Evolutionary conservation across 2,797 vertebrate species (phyloP).

Genomic region (Gymnopithys bicolor): DNA sequence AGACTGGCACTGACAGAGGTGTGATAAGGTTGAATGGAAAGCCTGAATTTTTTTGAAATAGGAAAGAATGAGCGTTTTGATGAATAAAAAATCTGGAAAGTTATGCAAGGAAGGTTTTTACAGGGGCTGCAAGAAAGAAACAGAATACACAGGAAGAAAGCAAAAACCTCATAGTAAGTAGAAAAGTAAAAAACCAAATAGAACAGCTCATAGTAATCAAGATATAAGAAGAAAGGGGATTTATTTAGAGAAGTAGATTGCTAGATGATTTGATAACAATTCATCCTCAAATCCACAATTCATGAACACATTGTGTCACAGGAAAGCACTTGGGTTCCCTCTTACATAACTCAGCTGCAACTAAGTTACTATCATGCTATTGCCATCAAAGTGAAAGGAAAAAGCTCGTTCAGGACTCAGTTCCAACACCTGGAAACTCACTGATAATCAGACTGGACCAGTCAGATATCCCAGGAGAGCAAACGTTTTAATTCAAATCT

Average conservation of each 20-base stretch:
- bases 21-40: constrained; percentile 7
- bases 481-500: neutral
- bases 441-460: neutral
- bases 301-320: neutral
- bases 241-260: neutral
- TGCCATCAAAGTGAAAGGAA: neutral
- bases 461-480: neutral
- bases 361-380: neutral
- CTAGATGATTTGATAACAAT: neutral
- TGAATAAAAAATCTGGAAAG: neutral
- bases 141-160: neutral
- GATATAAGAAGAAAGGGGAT: neutral
- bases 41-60: neutral
- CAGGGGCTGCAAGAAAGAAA: neutral
- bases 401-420: neutral
- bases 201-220: neutral
- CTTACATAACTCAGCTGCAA: neutral
- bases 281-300: neutral
- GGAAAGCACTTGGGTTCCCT: neutral
- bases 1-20: neutral
- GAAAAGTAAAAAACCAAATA: constrained; percentile 1
- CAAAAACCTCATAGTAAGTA: neutral
- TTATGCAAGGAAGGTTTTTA: neutral
- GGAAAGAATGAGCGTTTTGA: neutral
- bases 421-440: neutral